Evolutionary conservation across 2,888 invertebrate species (phyloP).

Genomic region (Ormyrus pomaceus): DNA sequence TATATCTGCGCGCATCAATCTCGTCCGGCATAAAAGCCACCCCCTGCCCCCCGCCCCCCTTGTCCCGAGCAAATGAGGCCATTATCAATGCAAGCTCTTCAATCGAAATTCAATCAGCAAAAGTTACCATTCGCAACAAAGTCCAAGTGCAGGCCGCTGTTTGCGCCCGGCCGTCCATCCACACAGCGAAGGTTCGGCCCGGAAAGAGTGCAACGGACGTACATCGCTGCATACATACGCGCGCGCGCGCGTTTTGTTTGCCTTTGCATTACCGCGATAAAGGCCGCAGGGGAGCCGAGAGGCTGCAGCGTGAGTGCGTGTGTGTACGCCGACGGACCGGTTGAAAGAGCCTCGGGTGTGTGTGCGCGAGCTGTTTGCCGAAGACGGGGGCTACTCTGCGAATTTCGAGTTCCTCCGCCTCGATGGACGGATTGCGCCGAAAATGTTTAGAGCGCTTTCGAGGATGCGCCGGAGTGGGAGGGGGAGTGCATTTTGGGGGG

Average conservation of each 20-base stretch:
- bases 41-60: too few species aligned
- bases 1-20: too few species aligned
- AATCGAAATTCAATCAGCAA: conserved; percentile 40
- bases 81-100: background rate
- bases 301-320: background rate
- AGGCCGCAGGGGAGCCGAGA: conserved; percentile 6
- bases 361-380: conserved; percentile 43
- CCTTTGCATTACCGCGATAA: conserved; percentile 53
- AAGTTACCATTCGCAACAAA: conserved; percentile 36
- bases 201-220: too few species aligned
- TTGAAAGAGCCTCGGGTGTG: conserved; percentile 10
- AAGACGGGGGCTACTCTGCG: conserved; percentile 9
- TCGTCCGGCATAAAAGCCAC: background rate
- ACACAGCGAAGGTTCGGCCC: too few species aligned
- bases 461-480: background rate
- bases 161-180: conserved; percentile 27
- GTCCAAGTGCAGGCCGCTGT: conserved; percentile 23
- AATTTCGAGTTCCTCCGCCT: background rate
- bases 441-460: conserved; percentile 24
- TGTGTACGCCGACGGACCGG: conserved; percentile 8
- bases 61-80: background rate
- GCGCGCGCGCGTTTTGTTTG: conserved; percentile 33
- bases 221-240: background rate
- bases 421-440: conserved; percentile 4
- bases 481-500: too few species aligned